Base-by-base conservation (phyloP, 2,888 invertebrate species). In the Melitaea athalia region DNA sequence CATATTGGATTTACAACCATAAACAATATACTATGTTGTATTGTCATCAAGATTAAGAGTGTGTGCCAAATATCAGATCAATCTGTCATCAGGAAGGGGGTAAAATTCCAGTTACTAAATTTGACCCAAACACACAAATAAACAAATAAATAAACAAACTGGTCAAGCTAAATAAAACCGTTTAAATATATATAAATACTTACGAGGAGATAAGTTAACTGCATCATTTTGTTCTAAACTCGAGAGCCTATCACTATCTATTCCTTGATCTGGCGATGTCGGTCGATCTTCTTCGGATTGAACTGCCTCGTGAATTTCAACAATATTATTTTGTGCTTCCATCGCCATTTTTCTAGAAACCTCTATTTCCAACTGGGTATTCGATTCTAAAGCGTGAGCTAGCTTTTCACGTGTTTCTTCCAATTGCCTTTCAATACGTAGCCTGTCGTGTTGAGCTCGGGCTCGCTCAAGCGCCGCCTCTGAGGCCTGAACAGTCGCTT, bases 251-350 rank as follows among this genome's bases (percentile, higher is more conserved):
- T 97, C 97, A 79, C 97, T 97, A 82, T 97, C 97, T 73, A 98
- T 97, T n/a, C 97, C 97, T 79, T 97, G 94, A 87, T 98, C 98
- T 0, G 98, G 97, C 0, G 97, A 97, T 0, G 95, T 91, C 4
- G 93, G 89, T 38, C 93, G 81, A 14, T 91, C 92, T 72, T 91
- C 91, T 74, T 91, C 91, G 0, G 84, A 87, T 45, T 77, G 84
- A 33, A 81, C 72, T 24, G 74, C 82, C 68, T 88, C 86, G 60
- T 83, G 82, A 10, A 84, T 69, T 60, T 87, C 76, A 74, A 86
- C 79, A 77, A 87, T 74, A 79, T 88, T 86, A 70, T 85, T 80
- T 62, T 87, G 81, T 7, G 76, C 81, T 17, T 86, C 85, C 38
- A 82, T 66, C 7, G 79, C 86, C 69, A 90, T 85, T 76, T 93